A percentile compares a stretch with the other conserved stretches of the same genome.
Evolutionary conservation across 2,888 invertebrate genomes (phyloP).

Genomic region (Danaus chrysippus): DNA sequence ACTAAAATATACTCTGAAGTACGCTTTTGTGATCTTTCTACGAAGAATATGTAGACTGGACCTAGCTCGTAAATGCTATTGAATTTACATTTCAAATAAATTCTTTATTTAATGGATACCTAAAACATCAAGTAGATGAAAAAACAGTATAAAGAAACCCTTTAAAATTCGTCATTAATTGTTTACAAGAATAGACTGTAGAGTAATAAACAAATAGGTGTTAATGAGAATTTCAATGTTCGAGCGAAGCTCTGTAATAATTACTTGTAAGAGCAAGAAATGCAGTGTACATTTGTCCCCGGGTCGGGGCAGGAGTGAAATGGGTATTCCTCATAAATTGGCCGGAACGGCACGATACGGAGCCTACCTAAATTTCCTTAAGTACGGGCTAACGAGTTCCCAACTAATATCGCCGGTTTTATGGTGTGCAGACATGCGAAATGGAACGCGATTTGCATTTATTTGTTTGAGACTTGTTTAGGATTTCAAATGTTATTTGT

Average conservation of each 20-base stretch:
- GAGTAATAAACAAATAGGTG: not conserved
- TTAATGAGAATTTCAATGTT: not conserved
- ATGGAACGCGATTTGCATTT: conserved; percentile 44
- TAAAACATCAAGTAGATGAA: not conserved
- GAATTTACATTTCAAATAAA: no score
- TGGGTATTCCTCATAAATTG: conserved; percentile 41
- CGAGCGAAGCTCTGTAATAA: conserved; percentile 14
- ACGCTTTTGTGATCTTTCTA: not conserved
- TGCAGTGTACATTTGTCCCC: conserved; percentile 27
- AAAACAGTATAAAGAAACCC: not conserved
- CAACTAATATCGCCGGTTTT: conserved; percentile 44
- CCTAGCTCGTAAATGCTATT: not conserved
- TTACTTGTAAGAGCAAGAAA: conserved; percentile 30
- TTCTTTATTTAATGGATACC: not conserved
- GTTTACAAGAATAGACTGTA: not conserved
- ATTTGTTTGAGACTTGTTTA: conserved; percentile 40
- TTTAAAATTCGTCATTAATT: not conserved
- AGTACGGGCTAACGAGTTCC: conserved; percentile 48
- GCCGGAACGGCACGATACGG: conserved; percentile 39
- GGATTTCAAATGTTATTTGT: conserved; percentile 36
- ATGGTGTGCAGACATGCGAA: conserved; percentile 49
- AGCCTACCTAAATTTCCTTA: conserved; percentile 47
- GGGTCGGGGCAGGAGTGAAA: conserved; percentile 34
- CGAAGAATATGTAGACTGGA: no score
- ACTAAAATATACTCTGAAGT: not conserved